phyloP scores from a whole-genome alignment of 2,797 vertebrate species.

The Otus scops region DNA sequence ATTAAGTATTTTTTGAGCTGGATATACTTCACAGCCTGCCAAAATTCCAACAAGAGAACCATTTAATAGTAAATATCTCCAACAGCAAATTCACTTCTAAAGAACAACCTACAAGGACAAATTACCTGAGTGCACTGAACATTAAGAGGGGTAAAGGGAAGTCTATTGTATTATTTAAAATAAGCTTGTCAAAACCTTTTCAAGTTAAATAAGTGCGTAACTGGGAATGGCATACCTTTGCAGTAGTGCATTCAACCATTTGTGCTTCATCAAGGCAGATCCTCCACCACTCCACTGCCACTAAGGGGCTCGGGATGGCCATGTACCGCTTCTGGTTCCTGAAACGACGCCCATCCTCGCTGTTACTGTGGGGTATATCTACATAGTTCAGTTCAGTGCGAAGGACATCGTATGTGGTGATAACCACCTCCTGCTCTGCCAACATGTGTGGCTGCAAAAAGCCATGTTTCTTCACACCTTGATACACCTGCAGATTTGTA shows the following conservation, averaged over 20 bases:
- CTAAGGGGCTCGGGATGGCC: slow-evolving; percentile 96
- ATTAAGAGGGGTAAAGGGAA: neutral
- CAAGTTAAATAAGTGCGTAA: neutral
- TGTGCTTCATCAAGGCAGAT: slow-evolving; percentile 98
- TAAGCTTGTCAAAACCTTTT: neutral
- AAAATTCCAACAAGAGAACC: neutral
- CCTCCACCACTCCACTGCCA: slow-evolving; percentile 99
- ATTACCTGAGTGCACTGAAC: neutral
- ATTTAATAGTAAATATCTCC: neutral
- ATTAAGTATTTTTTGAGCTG: slow-evolving; percentile 28
- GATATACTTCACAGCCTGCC: neutral
- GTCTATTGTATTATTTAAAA: neutral
- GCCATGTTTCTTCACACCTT: slow-evolving; percentile 96
- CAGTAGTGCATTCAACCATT: slow-evolving; percentile 97
- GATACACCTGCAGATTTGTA: slow-evolving; percentile 85
- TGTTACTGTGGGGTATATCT: slow-evolving; percentile 96
- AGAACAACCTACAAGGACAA: slow-evolving; percentile 5
- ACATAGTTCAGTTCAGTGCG: slow-evolving; percentile 96
- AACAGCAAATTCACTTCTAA: slow-evolving; percentile 20
- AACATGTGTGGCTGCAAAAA: slow-evolving; percentile 94
- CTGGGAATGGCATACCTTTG: slow-evolving; percentile 80
- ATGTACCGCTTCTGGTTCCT: slow-evolving; percentile 98
- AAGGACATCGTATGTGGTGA: slow-evolving; percentile 96
- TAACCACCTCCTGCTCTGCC: slow-evolving; percentile 95
- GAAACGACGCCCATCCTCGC: slow-evolving; percentile 91